phyloP scores from a whole-genome alignment of 2,797 vertebrate genomes.

The Ibycter americanus region DNA sequence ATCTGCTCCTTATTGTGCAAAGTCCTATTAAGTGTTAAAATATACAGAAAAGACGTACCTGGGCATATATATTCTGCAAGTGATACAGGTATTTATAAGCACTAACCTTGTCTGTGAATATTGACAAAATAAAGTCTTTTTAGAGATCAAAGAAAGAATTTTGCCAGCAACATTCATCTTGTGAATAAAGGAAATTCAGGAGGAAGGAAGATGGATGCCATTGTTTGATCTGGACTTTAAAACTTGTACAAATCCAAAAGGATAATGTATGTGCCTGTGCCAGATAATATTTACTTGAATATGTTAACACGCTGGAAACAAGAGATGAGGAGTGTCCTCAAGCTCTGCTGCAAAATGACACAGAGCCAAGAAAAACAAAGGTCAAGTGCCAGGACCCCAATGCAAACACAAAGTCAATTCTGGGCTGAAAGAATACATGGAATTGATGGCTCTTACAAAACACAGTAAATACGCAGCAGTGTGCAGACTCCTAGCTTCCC shows the following conservation, averaged over 20 bases:
- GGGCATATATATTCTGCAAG: background rate
- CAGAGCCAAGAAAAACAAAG: constrained; percentile 40
- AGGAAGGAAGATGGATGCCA: background rate
- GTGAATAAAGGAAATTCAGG: constrained; percentile 26
- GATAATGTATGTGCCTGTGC: background rate
- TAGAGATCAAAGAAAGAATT: background rate
- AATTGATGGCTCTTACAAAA: background rate
- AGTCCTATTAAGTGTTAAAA: constrained; percentile 37
- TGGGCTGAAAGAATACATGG: background rate
- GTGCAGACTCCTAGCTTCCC: background rate
- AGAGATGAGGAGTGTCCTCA: constrained; percentile 8
- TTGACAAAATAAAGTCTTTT: background rate
- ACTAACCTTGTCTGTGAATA: background rate
- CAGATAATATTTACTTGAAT: constrained; percentile 42
- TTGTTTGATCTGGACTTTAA: constrained; percentile 48
- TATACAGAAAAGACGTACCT: constrained; percentile 2
- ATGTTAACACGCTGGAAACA: constrained; percentile 46
- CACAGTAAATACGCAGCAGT: background rate
- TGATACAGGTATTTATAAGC: background rate
- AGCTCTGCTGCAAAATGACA: constrained; percentile 33
- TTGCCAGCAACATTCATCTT: background rate
- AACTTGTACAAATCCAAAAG: constrained; percentile 22
- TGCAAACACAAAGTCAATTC: background rate
- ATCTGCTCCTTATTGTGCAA: constrained; percentile 69
- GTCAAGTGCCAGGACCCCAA: constrained; percentile 47